Evolutionary conservation across 2,797 vertebrate species (phyloP).

Genomic region (Syncerus caffer): DNA sequence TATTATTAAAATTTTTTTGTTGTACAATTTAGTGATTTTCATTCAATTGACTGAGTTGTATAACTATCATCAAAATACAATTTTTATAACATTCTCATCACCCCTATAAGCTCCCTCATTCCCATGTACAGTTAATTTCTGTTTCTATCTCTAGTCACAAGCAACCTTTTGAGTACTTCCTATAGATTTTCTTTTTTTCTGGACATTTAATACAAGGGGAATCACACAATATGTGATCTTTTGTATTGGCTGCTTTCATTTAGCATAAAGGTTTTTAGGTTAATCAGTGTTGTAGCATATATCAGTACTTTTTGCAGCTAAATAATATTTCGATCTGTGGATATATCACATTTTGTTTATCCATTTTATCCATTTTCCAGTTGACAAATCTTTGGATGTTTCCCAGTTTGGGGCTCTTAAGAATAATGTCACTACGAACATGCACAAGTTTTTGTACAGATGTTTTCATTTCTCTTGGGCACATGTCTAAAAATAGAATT

Average conservation of each 20-base stretch:
- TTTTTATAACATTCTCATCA: neutral
- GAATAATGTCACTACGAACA: neutral
- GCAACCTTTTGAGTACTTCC: neutral
- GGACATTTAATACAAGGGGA: neutral
- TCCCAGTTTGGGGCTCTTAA: neutral
- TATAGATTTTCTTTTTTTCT: neutral
- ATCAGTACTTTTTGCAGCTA: neutral
- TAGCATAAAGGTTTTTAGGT: neutral
- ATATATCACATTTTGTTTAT: neutral
- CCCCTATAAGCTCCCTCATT: neutral
- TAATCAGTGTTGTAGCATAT: neutral
- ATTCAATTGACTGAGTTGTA: neutral
- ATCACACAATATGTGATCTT: neutral
- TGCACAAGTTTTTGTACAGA: neutral
- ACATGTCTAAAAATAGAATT: neutral
- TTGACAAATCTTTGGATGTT: neutral
- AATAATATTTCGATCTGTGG: neutral
- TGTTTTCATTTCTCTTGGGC: slow-evolving; percentile 13
- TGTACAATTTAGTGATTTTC: neutral
- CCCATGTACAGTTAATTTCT: neutral
- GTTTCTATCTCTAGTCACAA: neutral
- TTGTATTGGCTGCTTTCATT: neutral
- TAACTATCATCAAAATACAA: neutral
- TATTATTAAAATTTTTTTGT: neutral
- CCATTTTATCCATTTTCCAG: neutral